These are phyloP conservation scores for Lutjanus campechanus DNA, from an alignment of 2,797 vertebrate genomes.

Conservation along the genomic window DNA sequence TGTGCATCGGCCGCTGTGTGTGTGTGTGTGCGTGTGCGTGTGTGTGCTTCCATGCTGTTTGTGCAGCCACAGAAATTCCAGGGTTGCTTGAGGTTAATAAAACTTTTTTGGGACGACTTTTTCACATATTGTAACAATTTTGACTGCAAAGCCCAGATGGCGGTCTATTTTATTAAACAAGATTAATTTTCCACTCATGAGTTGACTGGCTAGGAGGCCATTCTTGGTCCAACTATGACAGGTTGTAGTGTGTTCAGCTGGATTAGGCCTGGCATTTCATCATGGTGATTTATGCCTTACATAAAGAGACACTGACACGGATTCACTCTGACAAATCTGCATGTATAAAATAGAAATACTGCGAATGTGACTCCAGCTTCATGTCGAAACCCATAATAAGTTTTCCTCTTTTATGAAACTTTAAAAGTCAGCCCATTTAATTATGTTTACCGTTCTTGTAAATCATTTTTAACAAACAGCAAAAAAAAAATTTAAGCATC, in stretches of 20 bases:
- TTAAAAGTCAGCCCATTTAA: conserved; percentile 23
- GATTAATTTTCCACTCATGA: conserved; percentile 79
- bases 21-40: not conserved
- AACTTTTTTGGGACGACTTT: conserved; percentile 56
- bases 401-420: conserved; percentile 38
- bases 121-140: conserved; percentile 83
- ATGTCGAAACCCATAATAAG: conserved; percentile 19
- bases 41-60: conserved; percentile 55
- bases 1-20: conserved; percentile 50
- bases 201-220: conserved; percentile 66
- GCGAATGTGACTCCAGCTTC: conserved; percentile 32
- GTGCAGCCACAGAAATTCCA: conserved; percentile 63
- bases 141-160: conserved; percentile 74
- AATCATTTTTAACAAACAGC: conserved; percentile 37
- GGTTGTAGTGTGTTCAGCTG: conserved; percentile 76
- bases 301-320: conserved; percentile 63
- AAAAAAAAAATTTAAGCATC: conserved; percentile 30
- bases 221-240: conserved; percentile 71
- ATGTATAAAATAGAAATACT: conserved; percentile 44
- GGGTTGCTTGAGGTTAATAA: conserved; percentile 76
- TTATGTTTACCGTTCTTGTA: conserved; percentile 48
- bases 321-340: conserved; percentile 62
- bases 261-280: conserved; percentile 73
- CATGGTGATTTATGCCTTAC: conserved; percentile 65
- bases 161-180: conserved; percentile 78